Percentiles rank a stretch among this genome's conserved stretches.
Conservation (phyloP, 1,140 invertebrate species). For the Chironomus striatipennis region DNA sequence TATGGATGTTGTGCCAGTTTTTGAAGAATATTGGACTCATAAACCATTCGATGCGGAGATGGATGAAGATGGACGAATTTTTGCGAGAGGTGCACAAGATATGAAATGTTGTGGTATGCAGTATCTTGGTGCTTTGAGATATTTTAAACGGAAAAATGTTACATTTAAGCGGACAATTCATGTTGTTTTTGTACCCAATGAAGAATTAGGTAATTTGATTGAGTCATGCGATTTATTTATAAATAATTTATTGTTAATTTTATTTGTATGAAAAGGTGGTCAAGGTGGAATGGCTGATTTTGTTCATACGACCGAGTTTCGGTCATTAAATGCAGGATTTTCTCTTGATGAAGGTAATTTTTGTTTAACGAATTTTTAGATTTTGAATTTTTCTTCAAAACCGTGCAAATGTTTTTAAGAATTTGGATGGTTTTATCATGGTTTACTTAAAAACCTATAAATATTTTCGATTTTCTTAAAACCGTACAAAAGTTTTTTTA, state of each 20-base stretch:
- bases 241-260: background rate
- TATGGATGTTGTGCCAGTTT: conserved; percentile 82
- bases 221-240: background rate
- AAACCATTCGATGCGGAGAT: conserved; percentile 64
- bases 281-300: conserved; percentile 75
- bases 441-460: background rate
- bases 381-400: background rate
- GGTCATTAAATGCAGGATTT: conserved; percentile 77
- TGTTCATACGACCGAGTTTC: conserved; percentile 66
- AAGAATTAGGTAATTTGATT: conserved; percentile 19
- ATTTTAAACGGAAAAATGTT: conserved; percentile 50
- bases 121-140: conserved; percentile 59
- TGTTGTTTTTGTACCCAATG: conserved; percentile 75
- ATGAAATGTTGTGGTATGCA: conserved; percentile 39
- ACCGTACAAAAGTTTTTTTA: too few relatives aligned
- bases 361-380: too few relatives aligned
- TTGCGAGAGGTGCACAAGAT: conserved; percentile 69
- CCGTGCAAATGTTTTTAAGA: background rate
- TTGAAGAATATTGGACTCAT: conserved; percentile 50
- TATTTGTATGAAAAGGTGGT: conserved; percentile 77
- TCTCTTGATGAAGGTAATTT: conserved; percentile 83
- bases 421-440: background rate
- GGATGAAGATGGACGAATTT: conserved; percentile 68
- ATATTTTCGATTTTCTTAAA: too few relatives aligned
- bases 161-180: conserved; percentile 57